Evolutionary conservation across 2,888 invertebrate species (phyloP).

Genomic region (Perizoma affinitatum): DNA sequence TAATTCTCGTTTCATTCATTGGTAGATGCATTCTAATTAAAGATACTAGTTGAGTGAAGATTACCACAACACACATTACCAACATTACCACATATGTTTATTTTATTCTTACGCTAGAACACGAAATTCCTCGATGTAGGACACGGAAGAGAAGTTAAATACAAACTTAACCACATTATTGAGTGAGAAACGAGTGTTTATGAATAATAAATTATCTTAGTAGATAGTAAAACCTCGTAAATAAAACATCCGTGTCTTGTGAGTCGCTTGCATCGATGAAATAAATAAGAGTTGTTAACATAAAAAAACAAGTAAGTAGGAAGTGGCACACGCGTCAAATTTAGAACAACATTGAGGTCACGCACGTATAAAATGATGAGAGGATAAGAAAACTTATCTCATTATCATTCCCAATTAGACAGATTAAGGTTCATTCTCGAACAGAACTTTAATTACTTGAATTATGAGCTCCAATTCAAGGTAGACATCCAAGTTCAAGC

Average conservation of each 20-base stretch:
- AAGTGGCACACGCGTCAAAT: constrained; percentile 4
- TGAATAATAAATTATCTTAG: constrained; percentile 14
- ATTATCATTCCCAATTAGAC: constrained; percentile 44
- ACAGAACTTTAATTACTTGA: constrained; percentile 47
- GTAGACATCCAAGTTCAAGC: constrained; percentile 54
- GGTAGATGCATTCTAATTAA: constrained; percentile 30
- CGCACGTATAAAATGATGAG: constrained; percentile 1
- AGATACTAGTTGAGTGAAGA: constrained; percentile 30
- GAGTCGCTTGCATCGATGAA: constrained; percentile 25
- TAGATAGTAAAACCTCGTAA: constrained; percentile 10
- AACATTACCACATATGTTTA: constrained; percentile 15
- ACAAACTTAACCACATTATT: constrained; percentile 1
- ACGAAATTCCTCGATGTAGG: neutral
- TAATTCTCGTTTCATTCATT: constrained; percentile 34
- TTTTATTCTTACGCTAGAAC: neutral
- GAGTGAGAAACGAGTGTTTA: constrained; percentile 5
- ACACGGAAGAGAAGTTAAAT: constrained; percentile 6
- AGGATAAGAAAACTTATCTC: constrained; percentile 12
- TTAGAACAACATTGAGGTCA: neutral
- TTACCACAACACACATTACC: no score
- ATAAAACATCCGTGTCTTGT: constrained; percentile 6
- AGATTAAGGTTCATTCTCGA: constrained; percentile 43
- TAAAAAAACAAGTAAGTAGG: constrained; percentile 7
- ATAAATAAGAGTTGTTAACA: constrained; percentile 9
- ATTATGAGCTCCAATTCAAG: constrained; percentile 53